A percentile compares a stretch with the other conserved stretches of the same genome.
phyloP scores from a whole-genome alignment of 2,888 invertebrate genomes.

The Noctua comes region DNA sequence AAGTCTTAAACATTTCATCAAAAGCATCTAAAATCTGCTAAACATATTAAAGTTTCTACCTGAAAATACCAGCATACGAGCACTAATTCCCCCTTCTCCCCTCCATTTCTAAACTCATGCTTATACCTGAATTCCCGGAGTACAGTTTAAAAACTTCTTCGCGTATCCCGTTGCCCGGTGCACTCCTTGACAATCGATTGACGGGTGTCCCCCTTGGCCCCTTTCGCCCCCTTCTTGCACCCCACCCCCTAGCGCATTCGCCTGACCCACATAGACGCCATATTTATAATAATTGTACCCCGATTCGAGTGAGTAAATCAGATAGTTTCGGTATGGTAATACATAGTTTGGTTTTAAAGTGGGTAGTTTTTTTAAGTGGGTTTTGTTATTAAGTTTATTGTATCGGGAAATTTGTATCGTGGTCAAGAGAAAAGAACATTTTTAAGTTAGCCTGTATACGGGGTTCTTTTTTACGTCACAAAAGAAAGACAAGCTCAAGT shows the following conservation, averaged over 20 bases:
- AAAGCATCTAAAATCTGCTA: neutral
- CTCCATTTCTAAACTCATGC: slow-evolving; percentile 44
- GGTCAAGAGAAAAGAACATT: neutral
- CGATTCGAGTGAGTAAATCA: slow-evolving; percentile 70
- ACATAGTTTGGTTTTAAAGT: slow-evolving; percentile 26
- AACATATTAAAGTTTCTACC: slow-evolving; percentile 32
- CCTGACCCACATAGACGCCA: slow-evolving; percentile 88
- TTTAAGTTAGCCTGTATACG: neutral
- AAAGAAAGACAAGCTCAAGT: neutral
- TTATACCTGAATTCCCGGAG: slow-evolving; percentile 65
- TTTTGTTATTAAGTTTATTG: neutral
- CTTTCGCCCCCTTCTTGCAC: slow-evolving; percentile 67
- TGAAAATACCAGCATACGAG: slow-evolving; percentile 12
- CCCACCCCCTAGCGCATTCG: slow-evolving; percentile 72
- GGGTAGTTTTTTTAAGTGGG: neutral
- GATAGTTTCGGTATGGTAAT: slow-evolving; percentile 68
- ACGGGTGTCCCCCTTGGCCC: slow-evolving; percentile 84
- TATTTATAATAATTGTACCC: slow-evolving; percentile 90
- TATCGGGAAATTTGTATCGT: neutral
- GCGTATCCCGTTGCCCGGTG: slow-evolving; percentile 71
- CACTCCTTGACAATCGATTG: slow-evolving; percentile 91
- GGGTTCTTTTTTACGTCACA: neutral
- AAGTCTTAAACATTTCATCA: neutral
- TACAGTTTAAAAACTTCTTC: slow-evolving; percentile 76
- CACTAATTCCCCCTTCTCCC: slow-evolving; percentile 38